Conservation (phyloP, 1,140 invertebrate species). For the Pinna nobilis region DNA sequence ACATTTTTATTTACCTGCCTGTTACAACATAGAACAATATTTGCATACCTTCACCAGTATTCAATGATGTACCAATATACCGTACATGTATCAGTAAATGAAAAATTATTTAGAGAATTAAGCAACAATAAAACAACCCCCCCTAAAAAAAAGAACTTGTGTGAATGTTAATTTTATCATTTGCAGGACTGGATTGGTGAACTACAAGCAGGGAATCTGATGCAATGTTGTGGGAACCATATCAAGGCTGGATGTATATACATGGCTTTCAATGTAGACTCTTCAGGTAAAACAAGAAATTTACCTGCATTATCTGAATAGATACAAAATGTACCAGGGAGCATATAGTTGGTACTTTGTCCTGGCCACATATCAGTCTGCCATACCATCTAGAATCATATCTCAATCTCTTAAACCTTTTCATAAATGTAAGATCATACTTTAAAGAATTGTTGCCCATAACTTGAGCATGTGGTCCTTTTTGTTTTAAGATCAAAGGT, state of each 20-base stretch:
- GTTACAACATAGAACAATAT: too few species aligned
- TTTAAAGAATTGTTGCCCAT: too few species aligned
- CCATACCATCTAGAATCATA: too few species aligned
- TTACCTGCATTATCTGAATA: not conserved
- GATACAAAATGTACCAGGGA: too few species aligned
- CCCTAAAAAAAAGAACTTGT: not conserved
- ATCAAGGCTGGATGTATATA: conserved; percentile 93
- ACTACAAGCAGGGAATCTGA: conserved; percentile 88
- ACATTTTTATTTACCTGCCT: too few species aligned
- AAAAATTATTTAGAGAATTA: not conserved
- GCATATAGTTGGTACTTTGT: too few species aligned
- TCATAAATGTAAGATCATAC: too few species aligned
- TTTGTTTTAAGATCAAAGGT: too few species aligned
- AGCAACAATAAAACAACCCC: not conserved
- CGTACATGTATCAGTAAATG: not conserved
- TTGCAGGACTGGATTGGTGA: conserved; percentile 87
- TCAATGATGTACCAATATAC: not conserved
- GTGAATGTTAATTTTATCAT: not conserved
- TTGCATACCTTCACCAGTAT: too few species aligned
- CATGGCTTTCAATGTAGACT: conserved; percentile 94
- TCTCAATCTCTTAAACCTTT: too few species aligned
- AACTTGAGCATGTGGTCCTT: too few species aligned
- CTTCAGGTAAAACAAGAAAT: conserved; percentile 61
- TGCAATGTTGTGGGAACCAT: conserved; percentile 94
- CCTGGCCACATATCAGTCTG: too few species aligned